Evolutionary conservation across 1,140 invertebrate species (phyloP).

Genomic region (Papilio polyxenes): DNA sequence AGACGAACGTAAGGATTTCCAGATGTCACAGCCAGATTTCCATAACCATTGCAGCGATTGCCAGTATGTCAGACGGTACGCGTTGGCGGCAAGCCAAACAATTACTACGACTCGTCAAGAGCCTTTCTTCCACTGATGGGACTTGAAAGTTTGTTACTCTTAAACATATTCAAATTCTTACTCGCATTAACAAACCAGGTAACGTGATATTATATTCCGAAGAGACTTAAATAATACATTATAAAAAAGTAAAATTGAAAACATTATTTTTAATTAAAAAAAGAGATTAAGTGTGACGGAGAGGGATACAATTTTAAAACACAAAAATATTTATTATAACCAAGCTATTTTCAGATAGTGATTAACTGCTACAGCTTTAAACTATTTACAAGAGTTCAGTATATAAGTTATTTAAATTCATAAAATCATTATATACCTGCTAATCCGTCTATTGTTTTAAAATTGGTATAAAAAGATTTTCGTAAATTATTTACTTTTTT

Average conservation of each 20-base stretch:
- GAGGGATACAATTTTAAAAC: too few species aligned
- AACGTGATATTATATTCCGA: neutral
- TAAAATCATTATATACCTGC: too few species aligned
- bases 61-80: slow-evolving; percentile 45
- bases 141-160: slow-evolving; percentile 34
- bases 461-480: too few species aligned
- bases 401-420: too few species aligned
- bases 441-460: too few species aligned
- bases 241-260: neutral
- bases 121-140: slow-evolving; percentile 46
- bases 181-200: neutral
- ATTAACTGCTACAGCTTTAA: too few species aligned
- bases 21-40: slow-evolving; percentile 60
- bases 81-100: slow-evolving; percentile 67
- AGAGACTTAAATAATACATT: neutral
- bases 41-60: slow-evolving; percentile 55
- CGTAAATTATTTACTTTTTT: too few species aligned
- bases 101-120: slow-evolving; percentile 74
- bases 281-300: too few species aligned
- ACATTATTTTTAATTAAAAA: too few species aligned
- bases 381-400: too few species aligned
- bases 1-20: slow-evolving; percentile 51
- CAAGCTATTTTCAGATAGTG: too few species aligned
- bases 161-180: slow-evolving; percentile 31
- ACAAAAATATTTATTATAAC: too few species aligned